Evolutionary conservation across 2,888 invertebrate species (phyloP).

Genomic region (Nymphalis c-album): DNA sequence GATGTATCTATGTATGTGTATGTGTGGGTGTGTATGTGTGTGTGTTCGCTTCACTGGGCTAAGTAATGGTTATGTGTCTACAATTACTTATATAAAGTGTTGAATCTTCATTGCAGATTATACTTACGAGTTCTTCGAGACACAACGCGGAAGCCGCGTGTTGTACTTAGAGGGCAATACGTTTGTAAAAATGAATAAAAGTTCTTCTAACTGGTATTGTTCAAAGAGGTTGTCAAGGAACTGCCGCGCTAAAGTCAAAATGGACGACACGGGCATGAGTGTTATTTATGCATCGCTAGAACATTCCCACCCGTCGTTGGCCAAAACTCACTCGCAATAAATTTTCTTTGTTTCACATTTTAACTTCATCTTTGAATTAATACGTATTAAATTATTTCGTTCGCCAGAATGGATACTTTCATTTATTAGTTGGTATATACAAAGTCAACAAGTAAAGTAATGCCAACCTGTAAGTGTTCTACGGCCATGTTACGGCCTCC

Average conservation of each 20-base stretch:
- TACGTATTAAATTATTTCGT: no score
- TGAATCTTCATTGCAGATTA: conserved; percentile 32
- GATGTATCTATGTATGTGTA: no score
- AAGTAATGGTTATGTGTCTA: no score
- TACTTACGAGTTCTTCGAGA: conserved; percentile 29
- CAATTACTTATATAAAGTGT: neutral
- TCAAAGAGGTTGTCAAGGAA: conserved; percentile 39
- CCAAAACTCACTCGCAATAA: neutral
- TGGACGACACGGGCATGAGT: conserved; percentile 25
- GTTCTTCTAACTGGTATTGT: conserved; percentile 42
- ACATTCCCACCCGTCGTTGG: conserved; percentile 44
- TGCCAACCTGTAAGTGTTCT: no score
- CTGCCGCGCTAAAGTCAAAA: conserved; percentile 40
- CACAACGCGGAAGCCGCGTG: conserved; percentile 32
- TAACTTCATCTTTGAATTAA: no score
- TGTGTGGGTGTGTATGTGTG: no score
- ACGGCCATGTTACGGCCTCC: no score
- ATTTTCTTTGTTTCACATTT: no score
- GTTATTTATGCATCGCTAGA: conserved; percentile 26
- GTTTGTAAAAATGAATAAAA: conserved; percentile 39
- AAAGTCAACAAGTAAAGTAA: no score
- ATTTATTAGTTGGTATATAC: no score
- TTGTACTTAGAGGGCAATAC: conserved; percentile 38
- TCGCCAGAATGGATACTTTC: no score
- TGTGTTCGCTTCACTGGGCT: no score